These are phyloP conservation scores for Axinella damicornis DNA, from an alignment of 37 sponge, comb jelly and placozoan genomes.

Conservation along the genomic window DNA sequence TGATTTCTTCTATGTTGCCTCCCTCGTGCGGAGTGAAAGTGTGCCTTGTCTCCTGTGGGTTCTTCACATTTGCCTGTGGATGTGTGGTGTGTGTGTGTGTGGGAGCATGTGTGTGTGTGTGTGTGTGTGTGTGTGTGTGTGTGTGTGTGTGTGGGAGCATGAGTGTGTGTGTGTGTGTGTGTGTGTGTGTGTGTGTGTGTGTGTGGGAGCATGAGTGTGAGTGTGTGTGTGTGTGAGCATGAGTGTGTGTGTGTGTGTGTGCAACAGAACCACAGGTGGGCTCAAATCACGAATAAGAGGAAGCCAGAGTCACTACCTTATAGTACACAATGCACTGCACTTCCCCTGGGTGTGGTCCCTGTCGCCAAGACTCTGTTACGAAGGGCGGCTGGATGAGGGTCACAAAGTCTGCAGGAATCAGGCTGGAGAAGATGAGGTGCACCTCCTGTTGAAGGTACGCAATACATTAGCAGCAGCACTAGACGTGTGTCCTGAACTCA, in stretches of 20 bases:
- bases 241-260: background rate
- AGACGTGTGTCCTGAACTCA: too few relatives aligned
- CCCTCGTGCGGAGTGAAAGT: conserved; percentile 29
- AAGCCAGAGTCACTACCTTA: conserved; percentile 25
- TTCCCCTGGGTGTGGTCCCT: conserved; percentile 15
- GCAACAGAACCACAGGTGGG: background rate
- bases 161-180: too few relatives aligned
- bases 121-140: conserved; percentile 12
- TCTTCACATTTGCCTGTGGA: conserved; percentile 56
- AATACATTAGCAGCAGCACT: too few relatives aligned
- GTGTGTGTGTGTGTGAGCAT: too few relatives aligned
- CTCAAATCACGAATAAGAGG: too few relatives aligned
- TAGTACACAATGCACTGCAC: conserved; percentile 63
- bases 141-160: background rate
- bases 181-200: too few relatives aligned
- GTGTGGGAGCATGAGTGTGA: too few relatives aligned
- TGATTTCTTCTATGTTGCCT: conserved; percentile 22
- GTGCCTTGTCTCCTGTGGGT: conserved; percentile 52
- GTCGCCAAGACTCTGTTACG: conserved; percentile 66
- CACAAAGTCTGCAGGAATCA: conserved; percentile 66
- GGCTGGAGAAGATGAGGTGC: conserved; percentile 53
- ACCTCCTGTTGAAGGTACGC: conserved; percentile 46
- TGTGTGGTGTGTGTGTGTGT: background rate
- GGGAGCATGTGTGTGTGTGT: conserved; percentile 2
- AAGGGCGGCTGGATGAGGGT: conserved; percentile 58